phyloP scores from a whole-genome alignment of 2,113 vertebrate genomes.

The Bucco capensis region DNA sequence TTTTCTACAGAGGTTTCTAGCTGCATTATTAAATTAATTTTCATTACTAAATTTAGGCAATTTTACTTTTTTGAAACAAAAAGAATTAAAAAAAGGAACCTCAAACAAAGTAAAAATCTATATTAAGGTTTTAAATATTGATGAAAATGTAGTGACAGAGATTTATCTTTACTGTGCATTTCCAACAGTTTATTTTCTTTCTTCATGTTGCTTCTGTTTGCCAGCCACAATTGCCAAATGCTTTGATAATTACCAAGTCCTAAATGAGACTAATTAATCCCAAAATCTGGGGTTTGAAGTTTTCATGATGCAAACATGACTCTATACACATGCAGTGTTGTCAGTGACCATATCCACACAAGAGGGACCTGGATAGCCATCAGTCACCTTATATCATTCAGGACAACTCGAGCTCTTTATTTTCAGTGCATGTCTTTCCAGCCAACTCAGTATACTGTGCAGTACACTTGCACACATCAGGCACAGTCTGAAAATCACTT shows the following conservation, averaged over 20 bases:
- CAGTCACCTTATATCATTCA: neutral
- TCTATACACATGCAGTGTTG: neutral
- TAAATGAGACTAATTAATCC: neutral
- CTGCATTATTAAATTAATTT: neutral
- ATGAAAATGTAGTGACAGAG: neutral
- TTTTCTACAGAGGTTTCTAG: neutral
- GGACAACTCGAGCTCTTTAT: neutral
- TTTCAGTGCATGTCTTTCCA: neutral
- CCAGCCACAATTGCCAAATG: neutral
- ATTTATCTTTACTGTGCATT: neutral
- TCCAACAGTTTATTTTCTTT: neutral
- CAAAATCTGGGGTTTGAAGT: neutral
- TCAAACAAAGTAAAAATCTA: neutral
- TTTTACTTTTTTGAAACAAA: neutral
- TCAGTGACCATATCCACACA: neutral
- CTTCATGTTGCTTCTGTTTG: neutral
- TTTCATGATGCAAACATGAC: neutral
- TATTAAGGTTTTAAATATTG: neutral
- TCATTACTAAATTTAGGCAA: neutral
- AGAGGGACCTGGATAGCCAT: neutral
- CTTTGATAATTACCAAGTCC: neutral
- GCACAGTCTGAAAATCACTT: too few species aligned
- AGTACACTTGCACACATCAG: neutral
- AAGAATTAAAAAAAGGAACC: neutral
- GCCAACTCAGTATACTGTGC: neutral